These are phyloP conservation scores for Canis aureus DNA, from an alignment of 2,113 vertebrate species.

Conservation along the genomic window DNA sequence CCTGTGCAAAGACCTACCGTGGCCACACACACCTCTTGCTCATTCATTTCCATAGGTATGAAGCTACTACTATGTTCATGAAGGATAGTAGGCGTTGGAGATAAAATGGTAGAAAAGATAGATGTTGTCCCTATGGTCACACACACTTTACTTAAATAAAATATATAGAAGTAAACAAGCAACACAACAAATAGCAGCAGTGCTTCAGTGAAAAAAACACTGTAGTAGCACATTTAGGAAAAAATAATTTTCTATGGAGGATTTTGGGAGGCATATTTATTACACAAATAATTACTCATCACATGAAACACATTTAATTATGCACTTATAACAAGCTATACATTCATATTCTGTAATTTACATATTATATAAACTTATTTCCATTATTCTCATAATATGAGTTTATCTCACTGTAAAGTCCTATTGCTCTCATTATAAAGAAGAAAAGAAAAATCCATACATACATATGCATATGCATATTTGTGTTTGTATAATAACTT, in stretches of 20 bases:
- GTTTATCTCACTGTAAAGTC: neutral
- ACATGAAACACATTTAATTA: neutral
- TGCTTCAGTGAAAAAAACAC: neutral
- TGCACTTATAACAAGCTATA: neutral
- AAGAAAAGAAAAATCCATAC: neutral
- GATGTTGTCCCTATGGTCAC: fast-evolving
- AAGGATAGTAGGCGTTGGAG: neutral
- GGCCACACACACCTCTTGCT: neutral
- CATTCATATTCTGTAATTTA: neutral
- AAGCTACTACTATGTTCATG: neutral
- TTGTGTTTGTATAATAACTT: neutral
- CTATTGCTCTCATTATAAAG: neutral
- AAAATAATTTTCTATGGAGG: neutral
- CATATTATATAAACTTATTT: neutral
- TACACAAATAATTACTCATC: neutral
- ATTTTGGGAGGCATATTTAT: neutral
- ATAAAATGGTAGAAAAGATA: neutral
- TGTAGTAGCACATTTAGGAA: neutral
- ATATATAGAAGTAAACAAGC: neutral
- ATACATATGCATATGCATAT: neutral
- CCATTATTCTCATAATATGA: neutral
- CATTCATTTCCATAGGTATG: neutral
- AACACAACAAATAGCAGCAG: neutral
- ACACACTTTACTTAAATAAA: neutral
- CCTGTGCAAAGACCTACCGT: fast-evolving